phyloP scores from a whole-genome alignment of 2,113 vertebrate species.

The Microtus ochrogaster region DNA sequence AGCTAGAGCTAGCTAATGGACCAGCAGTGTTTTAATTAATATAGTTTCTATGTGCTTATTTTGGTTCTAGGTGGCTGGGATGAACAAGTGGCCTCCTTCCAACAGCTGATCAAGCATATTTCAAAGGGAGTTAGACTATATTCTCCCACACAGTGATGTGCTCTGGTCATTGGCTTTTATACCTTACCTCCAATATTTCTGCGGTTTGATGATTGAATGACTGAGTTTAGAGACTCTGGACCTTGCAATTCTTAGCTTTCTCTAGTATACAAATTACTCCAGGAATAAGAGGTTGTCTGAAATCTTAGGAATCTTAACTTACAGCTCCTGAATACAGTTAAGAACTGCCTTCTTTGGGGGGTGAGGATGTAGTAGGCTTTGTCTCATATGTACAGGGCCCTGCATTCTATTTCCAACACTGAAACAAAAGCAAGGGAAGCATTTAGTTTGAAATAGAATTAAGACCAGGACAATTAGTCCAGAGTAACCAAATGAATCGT shows the following conservation, averaged over 20 bases:
- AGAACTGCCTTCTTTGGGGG: not conserved
- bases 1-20: too few relatives aligned
- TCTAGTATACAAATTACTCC: not conserved
- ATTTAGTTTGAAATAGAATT: conserved; percentile 5
- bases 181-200: not conserved
- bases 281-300: not conserved
- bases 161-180: not conserved
- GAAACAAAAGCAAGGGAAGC: not conserved
- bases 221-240: not conserved
- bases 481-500: conserved; percentile 26
- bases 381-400: not conserved
- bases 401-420: not conserved
- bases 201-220: not conserved
- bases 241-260: not conserved
- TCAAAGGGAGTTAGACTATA: not conserved
- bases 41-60: too few relatives aligned
- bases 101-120: not conserved
- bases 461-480: not conserved
- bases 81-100: too few relatives aligned
- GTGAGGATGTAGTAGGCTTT: not conserved
- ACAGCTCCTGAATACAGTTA: not conserved
- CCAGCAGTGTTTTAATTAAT: too few relatives aligned
- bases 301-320: not conserved
- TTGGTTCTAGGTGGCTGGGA: too few relatives aligned
- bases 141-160: not conserved